phyloP scores from a whole-genome alignment of 1,140 invertebrate genomes.

The Zaprionus camerounensis region DNA sequence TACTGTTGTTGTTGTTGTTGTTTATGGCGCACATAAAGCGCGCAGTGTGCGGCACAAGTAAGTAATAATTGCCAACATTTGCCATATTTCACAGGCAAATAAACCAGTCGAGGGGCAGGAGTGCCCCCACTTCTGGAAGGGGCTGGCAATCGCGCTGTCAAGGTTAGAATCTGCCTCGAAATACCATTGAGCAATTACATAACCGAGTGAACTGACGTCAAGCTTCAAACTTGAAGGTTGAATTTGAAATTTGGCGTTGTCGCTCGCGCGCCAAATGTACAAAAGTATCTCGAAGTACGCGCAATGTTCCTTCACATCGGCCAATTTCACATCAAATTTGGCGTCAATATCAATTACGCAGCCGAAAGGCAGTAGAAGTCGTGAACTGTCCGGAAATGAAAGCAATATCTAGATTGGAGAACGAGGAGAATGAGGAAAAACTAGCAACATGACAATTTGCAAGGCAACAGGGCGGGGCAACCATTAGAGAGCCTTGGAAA shows the following conservation, averaged over 20 bases:
- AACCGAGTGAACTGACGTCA: slow-evolving; percentile 54
- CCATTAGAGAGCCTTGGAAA: slow-evolving; percentile 59
- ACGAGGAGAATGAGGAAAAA: slow-evolving; percentile 30
- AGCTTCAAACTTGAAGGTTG: slow-evolving; percentile 7
- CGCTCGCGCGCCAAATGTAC: slow-evolving; percentile 24
- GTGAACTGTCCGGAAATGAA: slow-evolving; percentile 70
- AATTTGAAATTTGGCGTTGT: slow-evolving; percentile 18
- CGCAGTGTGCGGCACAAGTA: slow-evolving; percentile 42
- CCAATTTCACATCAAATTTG: slow-evolving; percentile 75
- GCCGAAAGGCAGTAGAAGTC: slow-evolving; percentile 47
- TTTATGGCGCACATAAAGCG: slow-evolving; percentile 66
- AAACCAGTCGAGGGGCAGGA: slow-evolving; percentile 45
- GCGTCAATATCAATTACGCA: slow-evolving; percentile 77
- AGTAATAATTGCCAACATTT: slow-evolving; percentile 78
- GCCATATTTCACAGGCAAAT: slow-evolving; percentile 78
- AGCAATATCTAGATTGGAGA: slow-evolving; percentile 57
- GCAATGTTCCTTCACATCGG: slow-evolving; percentile 34
- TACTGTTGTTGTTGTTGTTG: slow-evolving; percentile 24
- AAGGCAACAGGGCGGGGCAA: neutral
- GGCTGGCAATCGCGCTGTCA: slow-evolving; percentile 17
- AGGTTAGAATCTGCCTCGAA: slow-evolving; percentile 50
- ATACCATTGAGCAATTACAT: slow-evolving; percentile 75
- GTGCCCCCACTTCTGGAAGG: no score
- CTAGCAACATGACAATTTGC: slow-evolving; percentile 72
- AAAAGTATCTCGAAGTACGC: slow-evolving; percentile 13